Conservation (phyloP, 64 coral and sea anemone species). For the Astreopora myriophthalma region DNA sequence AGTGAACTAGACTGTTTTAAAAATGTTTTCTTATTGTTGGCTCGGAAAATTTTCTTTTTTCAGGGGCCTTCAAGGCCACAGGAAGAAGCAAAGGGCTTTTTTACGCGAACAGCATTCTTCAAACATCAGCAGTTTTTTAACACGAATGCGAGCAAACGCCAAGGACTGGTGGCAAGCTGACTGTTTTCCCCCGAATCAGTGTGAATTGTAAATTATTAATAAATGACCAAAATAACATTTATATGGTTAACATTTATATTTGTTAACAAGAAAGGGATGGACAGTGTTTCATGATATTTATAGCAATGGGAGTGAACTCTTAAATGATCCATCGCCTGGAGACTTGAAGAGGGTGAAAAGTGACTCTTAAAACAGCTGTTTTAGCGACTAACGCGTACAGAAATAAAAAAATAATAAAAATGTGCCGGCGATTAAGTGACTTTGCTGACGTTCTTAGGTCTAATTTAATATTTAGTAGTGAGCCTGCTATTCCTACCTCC, state of each 20-base stretch:
- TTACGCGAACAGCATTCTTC: slow-evolving; percentile 71
- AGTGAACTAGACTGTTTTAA: background rate
- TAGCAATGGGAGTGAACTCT: background rate
- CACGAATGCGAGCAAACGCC: background rate
- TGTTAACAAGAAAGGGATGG: too few species aligned
- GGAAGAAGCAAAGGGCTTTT: background rate
- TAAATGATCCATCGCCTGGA: background rate
- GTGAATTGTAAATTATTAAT: background rate
- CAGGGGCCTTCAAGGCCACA: background rate
- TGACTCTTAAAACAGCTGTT: too few species aligned
- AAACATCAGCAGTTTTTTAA: slow-evolving; percentile 78
- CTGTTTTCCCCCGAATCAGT: background rate
- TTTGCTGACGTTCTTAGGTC: background rate
- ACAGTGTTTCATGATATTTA: too few species aligned
- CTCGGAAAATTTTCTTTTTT: background rate
- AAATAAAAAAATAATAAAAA: too few species aligned
- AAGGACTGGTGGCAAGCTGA: background rate
- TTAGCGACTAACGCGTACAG: too few species aligned
- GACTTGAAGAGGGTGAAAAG: too few species aligned
- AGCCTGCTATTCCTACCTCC: background rate
- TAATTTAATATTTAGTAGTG: background rate
- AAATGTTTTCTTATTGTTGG: background rate
- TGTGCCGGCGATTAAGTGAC: too few species aligned
- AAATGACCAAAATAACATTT: background rate
- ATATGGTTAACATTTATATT: too few species aligned